A percentile compares a stretch with the other conserved stretches of the same genome.
Conservation (phyloP, 2,888 invertebrate genomes). For the Belgica antarctica region DNA sequence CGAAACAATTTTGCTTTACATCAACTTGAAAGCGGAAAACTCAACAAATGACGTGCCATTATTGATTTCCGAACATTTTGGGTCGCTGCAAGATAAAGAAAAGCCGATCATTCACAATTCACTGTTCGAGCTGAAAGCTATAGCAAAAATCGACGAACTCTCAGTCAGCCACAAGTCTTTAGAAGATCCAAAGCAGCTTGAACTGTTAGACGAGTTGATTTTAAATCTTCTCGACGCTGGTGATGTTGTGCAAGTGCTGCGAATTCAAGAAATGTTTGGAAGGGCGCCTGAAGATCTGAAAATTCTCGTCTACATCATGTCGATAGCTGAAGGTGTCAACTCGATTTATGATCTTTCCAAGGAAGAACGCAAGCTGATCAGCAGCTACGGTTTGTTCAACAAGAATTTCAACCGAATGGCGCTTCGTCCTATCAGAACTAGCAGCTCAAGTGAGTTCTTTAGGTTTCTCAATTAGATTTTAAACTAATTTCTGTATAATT, state of each 20-base stretch:
- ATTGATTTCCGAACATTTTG: slow-evolving; percentile 54
- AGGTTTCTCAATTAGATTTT: neutral
- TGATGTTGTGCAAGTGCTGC: slow-evolving; percentile 60
- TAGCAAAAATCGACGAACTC: slow-evolving; percentile 54
- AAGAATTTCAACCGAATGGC: slow-evolving; percentile 54
- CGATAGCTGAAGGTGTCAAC: slow-evolving; percentile 61
- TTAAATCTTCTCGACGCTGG: slow-evolving; percentile 58
- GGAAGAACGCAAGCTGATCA: slow-evolving; percentile 62
- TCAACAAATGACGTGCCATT: slow-evolving; percentile 47
- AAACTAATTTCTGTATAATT: neutral
- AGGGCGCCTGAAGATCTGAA: slow-evolving; percentile 58
- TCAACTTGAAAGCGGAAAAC: slow-evolving; percentile 47
- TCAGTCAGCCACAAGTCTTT: slow-evolving; percentile 47
- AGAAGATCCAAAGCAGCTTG: slow-evolving; percentile 50
- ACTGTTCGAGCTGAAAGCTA: slow-evolving; percentile 53
- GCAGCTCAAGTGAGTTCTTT: slow-evolving; percentile 14
- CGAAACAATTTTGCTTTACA: slow-evolving; percentile 53
- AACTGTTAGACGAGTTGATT: slow-evolving; percentile 54
- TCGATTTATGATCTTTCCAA: slow-evolving; percentile 61
- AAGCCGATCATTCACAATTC: slow-evolving; percentile 54
- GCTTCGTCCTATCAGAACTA: slow-evolving; percentile 45
- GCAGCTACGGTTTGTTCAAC: slow-evolving; percentile 53
- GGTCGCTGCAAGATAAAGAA: slow-evolving; percentile 52
- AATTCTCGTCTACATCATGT: slow-evolving; percentile 61
- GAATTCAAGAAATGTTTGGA: slow-evolving; percentile 57